A percentile compares a stretch with the other conserved stretches of the same genome.
Conservation (phyloP, 64 coral and sea anemone species). For the Actinia equina region DNA sequence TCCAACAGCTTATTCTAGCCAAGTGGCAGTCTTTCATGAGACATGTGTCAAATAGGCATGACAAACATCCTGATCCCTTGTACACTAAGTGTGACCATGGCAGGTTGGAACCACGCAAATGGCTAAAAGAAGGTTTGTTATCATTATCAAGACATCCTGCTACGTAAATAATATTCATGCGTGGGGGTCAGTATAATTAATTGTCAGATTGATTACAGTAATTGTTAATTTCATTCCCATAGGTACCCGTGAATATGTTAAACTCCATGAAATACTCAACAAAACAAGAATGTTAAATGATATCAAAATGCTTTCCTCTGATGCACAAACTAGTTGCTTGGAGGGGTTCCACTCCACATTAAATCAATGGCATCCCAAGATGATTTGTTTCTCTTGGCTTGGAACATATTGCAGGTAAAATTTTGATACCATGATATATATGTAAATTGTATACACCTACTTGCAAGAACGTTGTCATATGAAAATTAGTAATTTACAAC, state of each 20-base stretch:
- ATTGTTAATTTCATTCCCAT: neutral
- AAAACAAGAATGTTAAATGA: constrained; percentile 2
- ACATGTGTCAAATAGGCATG: constrained; percentile 18
- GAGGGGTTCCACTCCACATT: constrained; percentile 15
- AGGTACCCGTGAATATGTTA: constrained; percentile 18
- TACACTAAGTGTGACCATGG: constrained; percentile 16
- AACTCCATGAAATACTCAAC: neutral
- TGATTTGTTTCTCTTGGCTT: constrained; percentile 20
- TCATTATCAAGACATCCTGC: no score
- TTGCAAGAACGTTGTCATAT: no score
- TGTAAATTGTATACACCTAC: no score
- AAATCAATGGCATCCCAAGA: constrained; percentile 33
- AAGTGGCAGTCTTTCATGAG: constrained; percentile 32
- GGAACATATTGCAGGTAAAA: constrained; percentile 23
- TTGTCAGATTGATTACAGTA: neutral
- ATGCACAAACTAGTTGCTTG: constrained; percentile 23
- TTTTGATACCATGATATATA: no score
- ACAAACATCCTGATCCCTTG: constrained; percentile 6
- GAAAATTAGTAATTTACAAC: no score
- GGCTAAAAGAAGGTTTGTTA: neutral
- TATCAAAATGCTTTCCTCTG: constrained; percentile 2
- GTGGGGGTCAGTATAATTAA: no score
- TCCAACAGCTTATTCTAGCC: neutral
- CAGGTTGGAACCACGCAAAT: neutral
- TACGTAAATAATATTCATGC: no score